Evolutionary conservation across 2,113 vertebrate genomes (phyloP).

Genomic region (Vanacampus margaritifer): DNA sequence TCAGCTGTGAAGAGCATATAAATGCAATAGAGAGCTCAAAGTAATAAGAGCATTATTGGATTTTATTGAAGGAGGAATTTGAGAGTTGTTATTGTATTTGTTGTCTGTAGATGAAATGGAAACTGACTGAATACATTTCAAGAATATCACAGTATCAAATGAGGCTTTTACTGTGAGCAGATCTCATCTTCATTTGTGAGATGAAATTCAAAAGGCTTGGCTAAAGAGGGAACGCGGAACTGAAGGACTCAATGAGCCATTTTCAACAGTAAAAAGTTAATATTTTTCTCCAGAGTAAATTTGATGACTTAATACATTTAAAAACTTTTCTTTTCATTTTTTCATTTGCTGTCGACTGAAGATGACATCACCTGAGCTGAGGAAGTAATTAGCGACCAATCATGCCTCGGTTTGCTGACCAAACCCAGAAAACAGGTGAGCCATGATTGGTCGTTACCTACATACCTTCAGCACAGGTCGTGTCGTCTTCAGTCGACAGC

Average conservation of each 20-base stretch:
- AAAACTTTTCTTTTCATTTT: too few species aligned
- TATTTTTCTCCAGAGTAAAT: too few species aligned
- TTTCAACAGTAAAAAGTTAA: too few species aligned
- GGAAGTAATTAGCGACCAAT: too few species aligned
- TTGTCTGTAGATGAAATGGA: neutral
- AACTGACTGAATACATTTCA: neutral
- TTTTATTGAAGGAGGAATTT: neutral
- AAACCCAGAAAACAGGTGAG: too few species aligned
- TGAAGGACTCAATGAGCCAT: neutral
- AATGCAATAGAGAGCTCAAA: constrained; percentile 6
- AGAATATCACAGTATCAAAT: neutral
- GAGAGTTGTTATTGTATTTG: neutral
- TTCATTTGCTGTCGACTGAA: too few species aligned
- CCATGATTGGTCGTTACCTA: too few species aligned
- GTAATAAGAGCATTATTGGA: neutral
- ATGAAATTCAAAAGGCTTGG: neutral
- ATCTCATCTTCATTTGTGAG: neutral
- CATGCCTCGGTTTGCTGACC: too few species aligned
- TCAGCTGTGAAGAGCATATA: constrained; percentile 5
- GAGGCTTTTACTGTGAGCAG: neutral
- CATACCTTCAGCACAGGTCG: too few species aligned
- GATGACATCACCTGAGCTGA: too few species aligned
- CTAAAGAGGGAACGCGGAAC: neutral
- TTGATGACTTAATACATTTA: too few species aligned
- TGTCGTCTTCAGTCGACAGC: too few species aligned